Conservation (phyloP, 2,113 vertebrate species). For the Nyctibius bracteatus region DNA sequence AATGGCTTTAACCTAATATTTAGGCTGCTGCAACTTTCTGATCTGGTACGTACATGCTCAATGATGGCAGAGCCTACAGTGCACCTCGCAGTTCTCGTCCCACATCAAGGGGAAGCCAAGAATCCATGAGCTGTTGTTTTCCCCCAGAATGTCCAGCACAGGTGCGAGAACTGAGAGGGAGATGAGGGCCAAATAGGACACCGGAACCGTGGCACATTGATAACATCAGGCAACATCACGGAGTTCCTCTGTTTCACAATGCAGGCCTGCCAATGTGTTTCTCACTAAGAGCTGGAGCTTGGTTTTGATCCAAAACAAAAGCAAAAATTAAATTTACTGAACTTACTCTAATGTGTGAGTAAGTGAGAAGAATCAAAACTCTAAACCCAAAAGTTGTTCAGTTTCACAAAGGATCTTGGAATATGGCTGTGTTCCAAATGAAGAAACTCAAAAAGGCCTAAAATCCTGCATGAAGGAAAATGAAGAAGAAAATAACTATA, state of each 20-base stretch:
- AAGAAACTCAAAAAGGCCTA: neutral
- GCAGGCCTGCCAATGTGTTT: neutral
- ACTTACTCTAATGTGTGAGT: neutral
- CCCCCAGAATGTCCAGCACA: neutral
- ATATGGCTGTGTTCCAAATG: neutral
- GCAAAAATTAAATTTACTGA: neutral
- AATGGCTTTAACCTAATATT: neutral
- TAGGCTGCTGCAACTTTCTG: neutral
- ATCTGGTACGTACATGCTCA: rapidly evolving
- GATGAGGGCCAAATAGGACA: neutral
- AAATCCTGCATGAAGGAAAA: neutral
- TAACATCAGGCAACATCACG: neutral
- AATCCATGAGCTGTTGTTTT: neutral
- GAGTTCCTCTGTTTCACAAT: neutral
- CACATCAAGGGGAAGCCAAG: neutral
- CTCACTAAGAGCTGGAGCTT: neutral
- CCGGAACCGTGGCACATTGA: neutral
- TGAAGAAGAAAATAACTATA: neutral
- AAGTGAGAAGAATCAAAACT: neutral
- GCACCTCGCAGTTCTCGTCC: neutral
- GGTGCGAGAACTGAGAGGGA: neutral
- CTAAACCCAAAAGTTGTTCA: neutral
- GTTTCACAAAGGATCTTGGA: neutral
- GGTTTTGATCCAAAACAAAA: neutral
- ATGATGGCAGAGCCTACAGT: neutral